phyloP scores from a whole-genome alignment of 2,797 vertebrate genomes.

The Ptychobarbus kaznakovi region DNA sequence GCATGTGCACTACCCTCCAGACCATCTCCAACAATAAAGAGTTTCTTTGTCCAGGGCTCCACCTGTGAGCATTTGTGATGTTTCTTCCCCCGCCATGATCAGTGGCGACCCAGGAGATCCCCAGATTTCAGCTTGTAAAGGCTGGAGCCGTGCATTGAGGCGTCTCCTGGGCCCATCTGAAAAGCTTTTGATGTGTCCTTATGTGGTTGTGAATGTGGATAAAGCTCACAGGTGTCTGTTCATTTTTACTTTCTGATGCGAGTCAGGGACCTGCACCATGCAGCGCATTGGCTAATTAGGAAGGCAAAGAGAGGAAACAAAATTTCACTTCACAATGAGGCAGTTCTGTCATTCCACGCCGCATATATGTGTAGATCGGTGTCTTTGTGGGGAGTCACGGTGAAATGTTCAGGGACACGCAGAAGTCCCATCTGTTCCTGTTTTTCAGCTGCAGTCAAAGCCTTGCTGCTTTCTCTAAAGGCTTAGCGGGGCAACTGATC shows the following conservation, averaged over 20 bases:
- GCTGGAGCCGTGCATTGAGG: conserved; percentile 30
- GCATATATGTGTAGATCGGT: conserved; percentile 21
- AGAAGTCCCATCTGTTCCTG: conserved; percentile 59
- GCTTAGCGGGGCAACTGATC: conserved; percentile 5
- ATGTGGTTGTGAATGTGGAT: conserved; percentile 27
- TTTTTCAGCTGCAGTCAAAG: conserved; percentile 54
- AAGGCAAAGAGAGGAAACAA: conserved; percentile 29
- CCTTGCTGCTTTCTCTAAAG: conserved; percentile 11
- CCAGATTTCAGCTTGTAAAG: conserved; percentile 41
- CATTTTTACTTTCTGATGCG: conserved; percentile 47
- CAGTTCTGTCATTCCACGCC: conserved; percentile 9
- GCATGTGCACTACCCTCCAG: background rate
- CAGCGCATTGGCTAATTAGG: conserved; percentile 41
- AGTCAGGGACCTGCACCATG: conserved; percentile 39
- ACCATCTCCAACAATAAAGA: conserved; percentile 35
- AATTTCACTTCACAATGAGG: conserved; percentile 39
- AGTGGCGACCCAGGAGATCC: conserved; percentile 52
- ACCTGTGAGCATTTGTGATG: conserved; percentile 51
- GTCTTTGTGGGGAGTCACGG: conserved; percentile 45
- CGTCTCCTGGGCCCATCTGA: conserved; percentile 38
- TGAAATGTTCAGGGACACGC: conserved; percentile 50
- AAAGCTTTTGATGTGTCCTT: conserved; percentile 41
- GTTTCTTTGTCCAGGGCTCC: conserved; percentile 44
- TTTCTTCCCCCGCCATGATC: conserved; percentile 45
- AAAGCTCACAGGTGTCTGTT: conserved; percentile 55